A percentile compares a stretch with the other conserved stretches of the same genome.
phyloP scores from a whole-genome alignment of 2,797 vertebrate species.

The Graptemys geographica region DNA sequence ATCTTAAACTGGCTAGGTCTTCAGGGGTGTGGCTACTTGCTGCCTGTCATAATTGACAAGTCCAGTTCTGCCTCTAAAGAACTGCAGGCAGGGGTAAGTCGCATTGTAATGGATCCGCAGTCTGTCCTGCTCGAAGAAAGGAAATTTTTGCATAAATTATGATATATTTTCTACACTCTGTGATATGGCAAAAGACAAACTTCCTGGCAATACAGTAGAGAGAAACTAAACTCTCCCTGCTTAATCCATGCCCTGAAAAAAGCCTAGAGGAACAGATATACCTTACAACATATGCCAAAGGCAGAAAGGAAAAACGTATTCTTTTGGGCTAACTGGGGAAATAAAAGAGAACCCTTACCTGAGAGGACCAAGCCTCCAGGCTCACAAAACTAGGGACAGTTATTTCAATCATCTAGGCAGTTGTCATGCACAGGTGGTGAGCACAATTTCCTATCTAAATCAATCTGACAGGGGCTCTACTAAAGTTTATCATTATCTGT shows the following conservation, averaged over 20 bases:
- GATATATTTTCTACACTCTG: neutral
- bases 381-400: neutral
- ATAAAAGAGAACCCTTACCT: neutral
- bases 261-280: neutral
- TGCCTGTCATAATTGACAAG: accelerated
- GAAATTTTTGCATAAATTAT: neutral
- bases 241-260: neutral
- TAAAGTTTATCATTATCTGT: neutral
- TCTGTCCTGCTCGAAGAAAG: neutral
- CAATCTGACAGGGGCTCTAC: neutral
- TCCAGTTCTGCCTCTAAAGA: neutral
- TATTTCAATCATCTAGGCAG: too few relatives aligned
- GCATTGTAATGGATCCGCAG: neutral
- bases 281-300: neutral
- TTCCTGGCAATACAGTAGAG: neutral
- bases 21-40: neutral
- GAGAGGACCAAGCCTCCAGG: neutral
- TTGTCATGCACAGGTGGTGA: neutral
- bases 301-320: neutral
- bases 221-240: neutral
- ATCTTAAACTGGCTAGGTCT: neutral
- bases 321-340: neutral
- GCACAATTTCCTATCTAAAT: neutral
- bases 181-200: neutral
- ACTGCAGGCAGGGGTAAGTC: neutral